Evolutionary conservation across 2,797 vertebrate genomes (phyloP).

Genomic region (Sebastes cheni): DNA sequence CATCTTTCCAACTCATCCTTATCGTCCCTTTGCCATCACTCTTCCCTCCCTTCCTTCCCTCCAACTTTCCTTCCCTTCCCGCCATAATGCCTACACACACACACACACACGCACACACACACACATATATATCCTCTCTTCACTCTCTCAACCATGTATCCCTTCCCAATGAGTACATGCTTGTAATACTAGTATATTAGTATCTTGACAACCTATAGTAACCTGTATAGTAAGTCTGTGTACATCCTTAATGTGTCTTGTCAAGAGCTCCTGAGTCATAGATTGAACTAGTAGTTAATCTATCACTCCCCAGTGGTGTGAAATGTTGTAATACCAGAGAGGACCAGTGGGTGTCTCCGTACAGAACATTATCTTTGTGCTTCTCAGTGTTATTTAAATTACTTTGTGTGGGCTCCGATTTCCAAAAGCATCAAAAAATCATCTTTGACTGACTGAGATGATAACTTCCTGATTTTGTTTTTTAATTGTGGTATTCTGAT

Average conservation of each 20-base stretch:
- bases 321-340: conserved; percentile 40
- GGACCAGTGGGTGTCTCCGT: conserved; percentile 55
- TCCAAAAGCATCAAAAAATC: conserved; percentile 48
- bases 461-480: background rate
- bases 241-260: background rate
- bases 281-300: conserved; percentile 47
- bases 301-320: conserved; percentile 30
- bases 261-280: conserved; percentile 44
- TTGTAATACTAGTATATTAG: background rate
- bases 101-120: background rate
- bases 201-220: background rate
- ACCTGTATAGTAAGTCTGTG: background rate
- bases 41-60: background rate
- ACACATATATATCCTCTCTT: background rate
- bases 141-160: background rate
- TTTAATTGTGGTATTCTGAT: conserved; percentile 11
- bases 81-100: background rate
- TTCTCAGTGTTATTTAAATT: conserved; percentile 27
- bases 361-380: conserved; percentile 26
- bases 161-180: background rate
- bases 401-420: conserved; percentile 18
- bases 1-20: background rate
- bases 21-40: background rate
- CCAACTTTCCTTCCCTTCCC: background rate
- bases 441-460: conserved; percentile 22